Conservation (phyloP, 2,113 vertebrate species). For the Gracilinanus agilis region DNA sequence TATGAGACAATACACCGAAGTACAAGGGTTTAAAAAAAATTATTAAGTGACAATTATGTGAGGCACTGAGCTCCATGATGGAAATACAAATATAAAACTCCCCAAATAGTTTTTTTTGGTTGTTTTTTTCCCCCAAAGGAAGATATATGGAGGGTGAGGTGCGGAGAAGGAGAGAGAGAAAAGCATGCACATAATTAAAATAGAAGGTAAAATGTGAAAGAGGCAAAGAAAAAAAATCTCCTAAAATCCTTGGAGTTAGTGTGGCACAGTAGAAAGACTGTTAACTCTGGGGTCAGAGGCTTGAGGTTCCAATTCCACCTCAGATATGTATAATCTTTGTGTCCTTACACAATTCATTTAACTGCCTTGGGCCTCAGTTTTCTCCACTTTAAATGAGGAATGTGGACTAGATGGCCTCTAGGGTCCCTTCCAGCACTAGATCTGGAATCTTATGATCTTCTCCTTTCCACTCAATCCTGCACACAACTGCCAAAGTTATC, state of each 20-base stretch:
- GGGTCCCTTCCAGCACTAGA: too few relatives aligned
- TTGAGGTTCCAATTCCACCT: neutral
- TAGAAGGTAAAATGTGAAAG: neutral
- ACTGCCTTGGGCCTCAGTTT: neutral
- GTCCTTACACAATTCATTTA: neutral
- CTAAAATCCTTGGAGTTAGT: neutral
- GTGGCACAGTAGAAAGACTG: neutral
- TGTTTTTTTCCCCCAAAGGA: neutral
- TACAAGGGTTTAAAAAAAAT: too few relatives aligned
- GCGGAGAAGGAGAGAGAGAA: neutral
- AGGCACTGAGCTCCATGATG: neutral
- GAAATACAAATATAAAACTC: neutral
- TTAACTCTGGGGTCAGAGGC: neutral
- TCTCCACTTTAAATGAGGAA: neutral
- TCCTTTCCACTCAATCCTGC: neutral
- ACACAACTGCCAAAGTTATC: neutral
- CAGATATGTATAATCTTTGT: neutral
- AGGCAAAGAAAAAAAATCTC: neutral
- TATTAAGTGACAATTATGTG: neutral
- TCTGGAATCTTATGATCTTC: neutral
- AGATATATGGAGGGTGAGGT: neutral
- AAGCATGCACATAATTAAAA: neutral
- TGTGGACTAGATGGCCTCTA: neutral
- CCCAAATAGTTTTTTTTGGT: too few relatives aligned
- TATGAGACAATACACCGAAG: too few relatives aligned